Conservation (phyloP, 2,113 vertebrate species). For the Charadrius vociferus region DNA sequence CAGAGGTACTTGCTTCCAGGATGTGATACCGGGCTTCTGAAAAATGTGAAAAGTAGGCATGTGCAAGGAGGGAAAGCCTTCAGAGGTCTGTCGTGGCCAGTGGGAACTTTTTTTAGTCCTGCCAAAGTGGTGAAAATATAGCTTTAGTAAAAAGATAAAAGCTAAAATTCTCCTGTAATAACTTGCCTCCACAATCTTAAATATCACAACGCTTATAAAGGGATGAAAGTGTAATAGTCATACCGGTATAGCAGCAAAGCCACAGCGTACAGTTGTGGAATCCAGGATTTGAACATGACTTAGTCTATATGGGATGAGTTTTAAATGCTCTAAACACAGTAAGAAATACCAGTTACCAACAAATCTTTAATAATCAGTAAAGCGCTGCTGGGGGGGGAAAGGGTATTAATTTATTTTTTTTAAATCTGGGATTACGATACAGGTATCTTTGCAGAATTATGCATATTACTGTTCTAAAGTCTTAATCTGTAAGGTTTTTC, state of each 20-base stretch:
- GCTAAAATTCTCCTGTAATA: not conserved
- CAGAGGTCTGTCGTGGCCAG: not conserved
- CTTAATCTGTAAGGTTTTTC: not conserved
- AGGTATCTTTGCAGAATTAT: not conserved
- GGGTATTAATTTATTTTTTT: not conserved
- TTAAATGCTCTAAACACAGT: not conserved
- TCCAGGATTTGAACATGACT: not conserved
- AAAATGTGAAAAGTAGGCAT: not conserved
- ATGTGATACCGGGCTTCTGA: not conserved
- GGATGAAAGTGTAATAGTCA: not conserved
- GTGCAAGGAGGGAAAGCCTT: not conserved
- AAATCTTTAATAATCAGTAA: not conserved
- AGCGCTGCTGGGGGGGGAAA: not conserved
- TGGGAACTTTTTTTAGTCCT: not conserved
- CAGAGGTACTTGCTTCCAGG: not conserved
- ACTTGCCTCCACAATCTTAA: not conserved
- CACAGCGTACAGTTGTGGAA: not conserved
- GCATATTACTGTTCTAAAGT: not conserved
- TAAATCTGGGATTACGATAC: not conserved
- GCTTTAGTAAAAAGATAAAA: conserved; percentile 5
- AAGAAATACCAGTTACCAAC: not conserved
- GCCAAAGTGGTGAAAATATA: not conserved
- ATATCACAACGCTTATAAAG: not conserved
- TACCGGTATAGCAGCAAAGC: not conserved
- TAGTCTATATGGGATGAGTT: not conserved